Percentiles rank a stretch among this genome's conserved stretches.
Conservation (phyloP, 2,113 vertebrate genomes). For the Cisticola juncidis region DNA sequence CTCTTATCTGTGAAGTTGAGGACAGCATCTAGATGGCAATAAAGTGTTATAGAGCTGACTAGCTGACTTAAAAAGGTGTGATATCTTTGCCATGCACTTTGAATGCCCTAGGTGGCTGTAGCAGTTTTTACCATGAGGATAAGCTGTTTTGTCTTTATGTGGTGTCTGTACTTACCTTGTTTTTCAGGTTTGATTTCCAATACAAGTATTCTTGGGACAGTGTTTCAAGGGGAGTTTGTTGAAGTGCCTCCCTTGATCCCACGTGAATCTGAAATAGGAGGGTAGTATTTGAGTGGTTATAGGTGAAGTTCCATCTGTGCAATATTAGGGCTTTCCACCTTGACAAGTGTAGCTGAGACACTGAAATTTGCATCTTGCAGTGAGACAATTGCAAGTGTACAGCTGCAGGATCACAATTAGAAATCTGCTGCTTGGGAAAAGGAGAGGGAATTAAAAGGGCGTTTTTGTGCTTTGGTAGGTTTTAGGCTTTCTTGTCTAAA, state of each 20-base stretch:
- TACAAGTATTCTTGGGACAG: background rate
- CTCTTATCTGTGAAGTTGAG: background rate
- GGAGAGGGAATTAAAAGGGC: background rate
- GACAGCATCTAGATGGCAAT: background rate
- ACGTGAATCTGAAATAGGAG: background rate
- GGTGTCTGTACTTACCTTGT: background rate
- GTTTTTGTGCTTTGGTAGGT: background rate
- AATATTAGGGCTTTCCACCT: background rate
- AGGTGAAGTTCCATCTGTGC: background rate
- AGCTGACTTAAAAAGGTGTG: background rate
- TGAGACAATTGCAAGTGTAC: background rate
- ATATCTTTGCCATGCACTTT: background rate
- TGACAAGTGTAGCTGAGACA: background rate
- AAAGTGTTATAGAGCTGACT: background rate
- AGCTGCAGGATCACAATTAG: background rate
- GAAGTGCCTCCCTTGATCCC: background rate
- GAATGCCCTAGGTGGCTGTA: background rate
- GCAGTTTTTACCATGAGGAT: background rate
- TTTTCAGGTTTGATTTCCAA: background rate
- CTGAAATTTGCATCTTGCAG: rapidly evolving
- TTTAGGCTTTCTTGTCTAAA: background rate
- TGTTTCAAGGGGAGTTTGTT: background rate
- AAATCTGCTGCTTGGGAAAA: background rate
- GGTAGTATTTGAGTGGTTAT: background rate
- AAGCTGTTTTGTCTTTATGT: background rate